Conservation (phyloP, 2,797 vertebrate species). For the Oreonectes daqikongensis region DNA sequence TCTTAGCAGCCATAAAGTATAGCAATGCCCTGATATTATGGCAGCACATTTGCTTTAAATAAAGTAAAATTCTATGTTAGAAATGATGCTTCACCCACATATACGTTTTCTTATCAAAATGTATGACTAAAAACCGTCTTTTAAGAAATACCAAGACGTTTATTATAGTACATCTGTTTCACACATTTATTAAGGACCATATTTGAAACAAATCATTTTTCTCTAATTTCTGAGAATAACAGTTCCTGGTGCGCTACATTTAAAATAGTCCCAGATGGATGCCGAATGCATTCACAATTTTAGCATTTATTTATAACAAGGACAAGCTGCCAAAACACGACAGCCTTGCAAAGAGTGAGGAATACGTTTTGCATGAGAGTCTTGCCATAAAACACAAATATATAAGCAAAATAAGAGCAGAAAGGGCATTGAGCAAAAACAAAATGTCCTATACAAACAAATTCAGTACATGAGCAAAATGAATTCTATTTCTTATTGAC, state of each 20-base stretch:
- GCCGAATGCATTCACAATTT: conserved; percentile 71
- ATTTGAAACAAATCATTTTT: conserved; percentile 39
- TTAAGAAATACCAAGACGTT: background rate
- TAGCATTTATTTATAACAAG: conserved; percentile 67
- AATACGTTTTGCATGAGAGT: conserved; percentile 62
- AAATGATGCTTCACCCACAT: too few relatives aligned
- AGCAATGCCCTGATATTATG: too few relatives aligned
- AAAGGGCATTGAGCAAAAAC: conserved; percentile 43
- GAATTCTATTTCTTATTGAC: too few relatives aligned
- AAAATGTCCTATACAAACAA: conserved; percentile 43
- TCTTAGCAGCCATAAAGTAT: too few relatives aligned
- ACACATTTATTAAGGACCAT: conserved; percentile 25
- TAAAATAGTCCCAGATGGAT: conserved; percentile 68
- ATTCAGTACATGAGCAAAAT: background rate
- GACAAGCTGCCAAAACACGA: conserved; percentile 63
- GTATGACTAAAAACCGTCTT: too few relatives aligned
- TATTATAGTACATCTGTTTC: conserved; percentile 39
- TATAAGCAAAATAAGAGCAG: conserved; percentile 60
- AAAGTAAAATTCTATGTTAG: too few relatives aligned
- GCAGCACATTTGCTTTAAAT: background rate
- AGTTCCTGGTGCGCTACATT: conserved; percentile 61
- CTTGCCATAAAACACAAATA: conserved; percentile 59
- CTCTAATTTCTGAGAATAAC: conserved; percentile 68
- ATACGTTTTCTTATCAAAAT: too few relatives aligned
- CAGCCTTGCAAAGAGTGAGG: conserved; percentile 59